A percentile compares a stretch with the other conserved stretches of the same genome.
Evolutionary conservation across 1,140 invertebrate species (phyloP).

Genomic region (Arion vulgaris): DNA sequence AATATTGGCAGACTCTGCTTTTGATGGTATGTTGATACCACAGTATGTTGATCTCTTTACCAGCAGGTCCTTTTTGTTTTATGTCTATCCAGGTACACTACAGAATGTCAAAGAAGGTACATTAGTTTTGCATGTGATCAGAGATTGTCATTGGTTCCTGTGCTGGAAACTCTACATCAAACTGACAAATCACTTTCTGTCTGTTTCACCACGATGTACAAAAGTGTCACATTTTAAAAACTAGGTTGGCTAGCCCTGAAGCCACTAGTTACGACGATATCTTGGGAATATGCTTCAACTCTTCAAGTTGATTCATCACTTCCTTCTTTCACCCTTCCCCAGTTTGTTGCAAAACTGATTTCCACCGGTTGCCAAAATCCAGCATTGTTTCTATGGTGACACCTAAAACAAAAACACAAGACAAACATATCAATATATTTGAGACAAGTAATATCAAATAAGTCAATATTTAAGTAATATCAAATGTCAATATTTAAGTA

Average conservation of each 20-base stretch:
- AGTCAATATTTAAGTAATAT: not conserved
- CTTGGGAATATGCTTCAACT: not conserved
- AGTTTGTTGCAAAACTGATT: conserved; percentile 15
- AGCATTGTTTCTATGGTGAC: conserved; percentile 25
- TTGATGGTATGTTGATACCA: not conserved
- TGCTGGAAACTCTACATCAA: conserved; percentile 15
- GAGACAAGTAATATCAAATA: too few relatives aligned
- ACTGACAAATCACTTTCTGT: not conserved
- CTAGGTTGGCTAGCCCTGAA: not conserved
- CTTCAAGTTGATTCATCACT: not conserved
- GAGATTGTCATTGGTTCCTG: conserved; percentile 1
- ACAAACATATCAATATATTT: too few relatives aligned
- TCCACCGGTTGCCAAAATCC: conserved; percentile 12
- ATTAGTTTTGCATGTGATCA: not conserved
- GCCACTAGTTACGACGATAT: not conserved
- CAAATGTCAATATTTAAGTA: conserved; percentile 1
- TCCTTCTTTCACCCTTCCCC: not conserved
- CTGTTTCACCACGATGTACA: conserved; percentile 18
- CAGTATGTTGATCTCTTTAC: not conserved
- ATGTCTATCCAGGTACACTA: not conserved
- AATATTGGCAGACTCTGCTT: not conserved
- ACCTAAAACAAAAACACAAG: conserved; percentile 1
- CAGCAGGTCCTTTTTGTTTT: not conserved
- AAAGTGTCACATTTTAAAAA: not conserved
- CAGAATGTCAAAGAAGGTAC: conserved; percentile 3